Conservation (phyloP, 2,797 vertebrate genomes). For the Limnodromus scolopaceus region DNA sequence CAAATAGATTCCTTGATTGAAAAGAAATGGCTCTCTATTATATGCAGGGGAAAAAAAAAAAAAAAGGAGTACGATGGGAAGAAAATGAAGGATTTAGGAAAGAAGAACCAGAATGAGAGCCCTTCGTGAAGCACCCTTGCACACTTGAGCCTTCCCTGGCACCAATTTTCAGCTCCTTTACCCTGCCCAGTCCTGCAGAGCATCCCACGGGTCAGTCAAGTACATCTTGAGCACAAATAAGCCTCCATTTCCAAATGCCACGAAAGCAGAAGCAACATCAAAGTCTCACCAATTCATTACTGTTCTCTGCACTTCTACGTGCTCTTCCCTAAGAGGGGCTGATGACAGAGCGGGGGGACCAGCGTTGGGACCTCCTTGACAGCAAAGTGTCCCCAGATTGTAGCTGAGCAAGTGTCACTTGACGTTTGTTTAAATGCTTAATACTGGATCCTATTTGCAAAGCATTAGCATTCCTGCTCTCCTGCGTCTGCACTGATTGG, state of each 20-base stretch:
- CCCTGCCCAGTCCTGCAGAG: background rate
- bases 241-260: background rate
- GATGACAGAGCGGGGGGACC: rapidly evolving
- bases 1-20: constrained; percentile 43
- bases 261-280: rapidly evolving
- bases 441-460: background rate
- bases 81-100: background rate
- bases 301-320: rapidly evolving
- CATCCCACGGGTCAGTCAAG: background rate
- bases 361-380: background rate
- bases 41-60: background rate
- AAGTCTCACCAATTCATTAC: rapidly evolving
- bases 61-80: background rate
- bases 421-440: background rate
- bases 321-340: rapidly evolving
- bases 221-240: rapidly evolving
- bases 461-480: constrained; percentile 59
- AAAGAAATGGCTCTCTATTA: background rate
- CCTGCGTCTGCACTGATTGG: constrained; percentile 63
- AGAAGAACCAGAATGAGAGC: rapidly evolving
- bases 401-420: background rate
- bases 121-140: background rate
- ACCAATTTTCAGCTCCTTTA: background rate
- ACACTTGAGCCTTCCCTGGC: background rate
- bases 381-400: rapidly evolving